A percentile compares a stretch with the other conserved stretches of the same genome.
Conservation (phyloP, 2,797 vertebrate species). For the Novumbra hubbsi region DNA sequence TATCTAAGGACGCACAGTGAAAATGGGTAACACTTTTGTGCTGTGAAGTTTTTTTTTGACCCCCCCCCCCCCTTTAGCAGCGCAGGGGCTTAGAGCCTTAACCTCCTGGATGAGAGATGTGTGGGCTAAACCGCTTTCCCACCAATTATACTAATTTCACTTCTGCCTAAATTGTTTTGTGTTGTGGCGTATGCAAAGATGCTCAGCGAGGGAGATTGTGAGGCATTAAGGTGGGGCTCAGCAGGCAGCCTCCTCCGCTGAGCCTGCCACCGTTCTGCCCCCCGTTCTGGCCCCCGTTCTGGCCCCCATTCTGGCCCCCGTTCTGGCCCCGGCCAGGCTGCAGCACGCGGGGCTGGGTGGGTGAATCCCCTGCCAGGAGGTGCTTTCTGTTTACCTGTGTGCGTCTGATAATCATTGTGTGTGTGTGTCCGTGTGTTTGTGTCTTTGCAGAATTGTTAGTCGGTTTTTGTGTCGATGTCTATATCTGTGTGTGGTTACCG, state of each 20-base stretch:
- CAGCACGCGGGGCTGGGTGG: constrained; percentile 11
- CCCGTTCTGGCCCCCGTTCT: constrained; percentile 26
- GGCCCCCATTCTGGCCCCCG: constrained; percentile 18
- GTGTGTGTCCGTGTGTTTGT: too few species aligned
- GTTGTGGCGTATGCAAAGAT: constrained; percentile 65
- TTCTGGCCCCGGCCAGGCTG: constrained; percentile 30
- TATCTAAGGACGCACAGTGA: constrained; percentile 37
- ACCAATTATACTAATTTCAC: constrained; percentile 73
- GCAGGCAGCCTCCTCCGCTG: constrained; percentile 36
- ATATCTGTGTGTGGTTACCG: too few species aligned
- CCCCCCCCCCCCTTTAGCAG: constrained; percentile 33
- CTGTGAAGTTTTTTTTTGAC: constrained; percentile 32
- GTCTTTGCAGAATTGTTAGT: too few species aligned
- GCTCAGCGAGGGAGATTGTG: constrained; percentile 57
- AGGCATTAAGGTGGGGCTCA: constrained; percentile 56
- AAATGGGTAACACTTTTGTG: constrained; percentile 49
- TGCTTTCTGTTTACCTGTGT: constrained; percentile 3
- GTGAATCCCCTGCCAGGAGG: constrained; percentile 9
- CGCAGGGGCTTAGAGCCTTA: constrained; percentile 29
- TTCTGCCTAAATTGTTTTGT: constrained; percentile 66
- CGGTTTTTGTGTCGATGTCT: too few species aligned
- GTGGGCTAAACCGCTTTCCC: constrained; percentile 76
- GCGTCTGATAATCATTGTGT: background rate
- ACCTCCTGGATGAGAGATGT: constrained; percentile 63
- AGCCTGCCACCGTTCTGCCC: constrained; percentile 14